Conservation (phyloP, 2,113 vertebrate genomes). For the Chrysemys picta region DNA sequence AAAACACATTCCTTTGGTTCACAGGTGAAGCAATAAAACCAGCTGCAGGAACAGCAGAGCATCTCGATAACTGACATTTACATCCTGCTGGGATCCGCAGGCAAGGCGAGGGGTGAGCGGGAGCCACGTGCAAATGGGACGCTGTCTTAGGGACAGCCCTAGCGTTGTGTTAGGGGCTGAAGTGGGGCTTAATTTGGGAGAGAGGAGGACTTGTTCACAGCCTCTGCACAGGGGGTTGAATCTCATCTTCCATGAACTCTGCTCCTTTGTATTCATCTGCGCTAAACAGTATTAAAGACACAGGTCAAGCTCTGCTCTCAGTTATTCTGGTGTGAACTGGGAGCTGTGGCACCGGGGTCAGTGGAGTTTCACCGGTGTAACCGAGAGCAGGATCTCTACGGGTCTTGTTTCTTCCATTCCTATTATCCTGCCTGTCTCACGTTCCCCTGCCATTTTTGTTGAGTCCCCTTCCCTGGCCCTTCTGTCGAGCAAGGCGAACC, state of each 20-base stretch:
- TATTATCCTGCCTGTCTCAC: background rate
- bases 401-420: background rate
- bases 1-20: constrained; percentile 92
- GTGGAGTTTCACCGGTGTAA: background rate
- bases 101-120: background rate
- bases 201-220: background rate
- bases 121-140: background rate
- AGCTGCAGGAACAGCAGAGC: background rate
- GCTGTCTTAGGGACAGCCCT: background rate
- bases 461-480: background rate
- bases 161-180: background rate
- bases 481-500: background rate
- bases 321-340: background rate
- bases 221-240: background rate
- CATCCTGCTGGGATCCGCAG: background rate
- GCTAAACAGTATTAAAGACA: background rate
- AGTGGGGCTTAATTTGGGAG: background rate
- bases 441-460: background rate
- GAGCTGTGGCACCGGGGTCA: background rate
- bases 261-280: background rate
- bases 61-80: background rate
- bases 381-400: background rate
- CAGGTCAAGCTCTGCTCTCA: background rate
- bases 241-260: background rate
- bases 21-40: constrained; percentile 77